These are phyloP conservation scores for Hydraecia micacea DNA, from an alignment of 2,888 invertebrate species.

Conservation along the genomic window DNA sequence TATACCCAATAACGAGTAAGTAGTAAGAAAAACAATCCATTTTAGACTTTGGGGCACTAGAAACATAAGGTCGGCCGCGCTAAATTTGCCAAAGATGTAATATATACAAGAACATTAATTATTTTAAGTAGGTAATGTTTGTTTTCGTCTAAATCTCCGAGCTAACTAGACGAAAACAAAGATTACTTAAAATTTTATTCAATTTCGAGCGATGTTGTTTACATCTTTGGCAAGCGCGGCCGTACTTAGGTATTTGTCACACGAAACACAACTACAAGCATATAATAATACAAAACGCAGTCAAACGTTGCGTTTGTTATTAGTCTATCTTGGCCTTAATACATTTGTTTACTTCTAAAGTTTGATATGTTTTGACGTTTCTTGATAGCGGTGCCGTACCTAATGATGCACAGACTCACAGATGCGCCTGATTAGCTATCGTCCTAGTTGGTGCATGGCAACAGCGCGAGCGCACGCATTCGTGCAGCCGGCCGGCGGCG, in stretches of 20 bases:
- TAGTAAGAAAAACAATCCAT: background rate
- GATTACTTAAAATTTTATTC: no score
- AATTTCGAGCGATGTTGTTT: no score
- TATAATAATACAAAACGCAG: background rate
- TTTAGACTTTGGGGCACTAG: background rate
- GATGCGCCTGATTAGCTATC: conserved; percentile 19
- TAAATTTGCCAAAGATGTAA: no score
- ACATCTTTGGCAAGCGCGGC: no score
- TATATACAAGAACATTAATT: no score
- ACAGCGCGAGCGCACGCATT: conserved; percentile 16
- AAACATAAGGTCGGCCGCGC: no score
- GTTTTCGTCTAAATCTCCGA: no score
- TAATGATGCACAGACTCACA: conserved; percentile 9
- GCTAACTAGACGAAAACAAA: no score
- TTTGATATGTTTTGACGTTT: conserved; percentile 21
- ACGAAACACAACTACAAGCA: background rate
- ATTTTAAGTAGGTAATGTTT: no score
- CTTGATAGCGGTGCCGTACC: conserved; percentile 11
- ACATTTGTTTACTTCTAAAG: conserved; percentile 4
- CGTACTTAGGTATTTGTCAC: no score
- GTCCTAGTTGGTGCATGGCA: conserved; percentile 27
- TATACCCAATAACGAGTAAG: background rate
- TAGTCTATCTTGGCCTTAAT: background rate
- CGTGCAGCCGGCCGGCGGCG: conserved; percentile 6
- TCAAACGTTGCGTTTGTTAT: background rate